Percentiles rank a stretch among this genome's conserved stretches.
Evolutionary conservation across 2,113 vertebrate genomes (phyloP).

Genomic region (Hylia prasina): DNA sequence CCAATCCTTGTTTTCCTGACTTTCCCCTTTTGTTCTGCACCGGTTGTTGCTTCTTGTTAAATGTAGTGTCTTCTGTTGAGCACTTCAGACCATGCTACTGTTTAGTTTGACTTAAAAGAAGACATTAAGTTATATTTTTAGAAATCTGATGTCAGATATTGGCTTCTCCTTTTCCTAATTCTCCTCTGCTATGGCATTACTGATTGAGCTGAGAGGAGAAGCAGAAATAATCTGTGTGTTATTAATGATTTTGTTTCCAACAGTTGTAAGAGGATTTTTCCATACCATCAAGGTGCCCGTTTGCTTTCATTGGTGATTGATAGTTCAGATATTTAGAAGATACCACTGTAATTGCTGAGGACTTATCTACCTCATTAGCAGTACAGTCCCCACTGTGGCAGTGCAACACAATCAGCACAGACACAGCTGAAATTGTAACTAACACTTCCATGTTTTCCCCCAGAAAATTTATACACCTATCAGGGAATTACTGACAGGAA

Average conservation of each 20-base stretch:
- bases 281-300: neutral
- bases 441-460: neutral
- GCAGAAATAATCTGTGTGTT: constrained; percentile 33
- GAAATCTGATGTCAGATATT: neutral
- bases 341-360: neutral
- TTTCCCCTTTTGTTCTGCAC: neutral
- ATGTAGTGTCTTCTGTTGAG: neutral
- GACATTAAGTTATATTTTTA: neutral
- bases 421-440: neutral
- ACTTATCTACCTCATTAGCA: neutral
- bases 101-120: neutral
- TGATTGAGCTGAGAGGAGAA: neutral
- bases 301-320: constrained; percentile 26
- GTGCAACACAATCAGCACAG: neutral
- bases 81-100: neutral
- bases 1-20: neutral
- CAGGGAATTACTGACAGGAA: neutral
- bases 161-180: neutral
- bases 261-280: neutral
- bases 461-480: neutral
- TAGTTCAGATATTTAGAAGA: neutral
- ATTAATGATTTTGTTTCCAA: constrained; percentile 31
- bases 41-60: neutral
- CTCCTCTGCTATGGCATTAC: neutral
- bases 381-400: neutral